Base-by-base conservation (phyloP, 2,797 vertebrate genomes). In the Alauda arvensis region DNA sequence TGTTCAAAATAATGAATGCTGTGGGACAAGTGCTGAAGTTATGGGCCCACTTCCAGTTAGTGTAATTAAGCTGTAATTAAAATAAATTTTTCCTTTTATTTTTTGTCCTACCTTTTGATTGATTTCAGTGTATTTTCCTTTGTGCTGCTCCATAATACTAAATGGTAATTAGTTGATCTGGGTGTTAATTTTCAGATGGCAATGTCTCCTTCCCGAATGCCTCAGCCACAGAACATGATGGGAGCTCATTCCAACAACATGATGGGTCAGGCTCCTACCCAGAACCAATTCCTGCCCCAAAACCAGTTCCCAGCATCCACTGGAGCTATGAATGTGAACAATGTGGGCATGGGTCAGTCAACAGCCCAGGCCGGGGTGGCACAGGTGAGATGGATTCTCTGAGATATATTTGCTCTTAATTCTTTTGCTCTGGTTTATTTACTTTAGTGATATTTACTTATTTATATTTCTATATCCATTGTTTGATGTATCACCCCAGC, bases 121-220 rank as follows among this genome's bases (percentile, higher is more conserved):
- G 2, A 6, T 77, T 62, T 33, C 19, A 16, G 8, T 57, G 14
- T 45, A 6, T 86, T 84, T 92, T 60, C 43, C 33, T 88, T 89
- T 80, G 29, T 74, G 49, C 51, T 62, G 3, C 31, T 88, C 11
- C 2, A 0, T 48, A 33, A 19, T 42, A 12, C 17, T 57, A 25
- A 66, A 37, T 37, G 39, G 53, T 56, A 66, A 57, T 76, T 42
- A 26, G 80, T 76, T 55, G 11, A 85, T 88, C 75, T 71, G 90
- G 68, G 3, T 88, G 21, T 77, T 92, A 61, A 92, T 90, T 93
- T 79, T 37, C 87, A 99, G 99, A 98, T 99, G 98, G 99, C 98
- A 49, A 97, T 99, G 98, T 99, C 99, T 93, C 99, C 99, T 77
- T 99, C 99, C 31, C 97, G 99, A 94, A 98, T 99, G 98, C 98